Evolutionary conservation across 2,888 invertebrate genomes (phyloP).

Genomic region (Hipparchia semele): DNA sequence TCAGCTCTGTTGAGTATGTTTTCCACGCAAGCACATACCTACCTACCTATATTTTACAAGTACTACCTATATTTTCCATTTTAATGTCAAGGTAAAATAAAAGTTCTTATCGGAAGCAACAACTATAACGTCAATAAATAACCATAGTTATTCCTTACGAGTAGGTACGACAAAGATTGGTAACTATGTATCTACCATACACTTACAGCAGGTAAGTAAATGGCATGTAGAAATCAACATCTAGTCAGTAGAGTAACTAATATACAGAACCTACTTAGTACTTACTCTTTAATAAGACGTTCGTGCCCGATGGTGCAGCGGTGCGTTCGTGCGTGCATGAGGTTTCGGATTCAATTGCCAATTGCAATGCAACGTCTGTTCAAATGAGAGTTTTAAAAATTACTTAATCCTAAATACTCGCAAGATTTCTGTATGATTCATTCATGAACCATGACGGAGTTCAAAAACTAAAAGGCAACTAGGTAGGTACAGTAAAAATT

Average conservation of each 20-base stretch:
- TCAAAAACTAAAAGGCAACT: too few species aligned
- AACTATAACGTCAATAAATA: not conserved
- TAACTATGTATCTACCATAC: too few species aligned
- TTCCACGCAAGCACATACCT: not conserved
- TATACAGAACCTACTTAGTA: too few species aligned
- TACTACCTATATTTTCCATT: not conserved
- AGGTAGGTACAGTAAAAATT: too few species aligned
- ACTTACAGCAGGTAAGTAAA: too few species aligned
- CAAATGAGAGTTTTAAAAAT: not conserved
- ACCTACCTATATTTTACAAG: not conserved
- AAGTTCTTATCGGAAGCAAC: constrained; percentile 12
- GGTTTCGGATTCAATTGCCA: not conserved
- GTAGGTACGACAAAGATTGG: not conserved
- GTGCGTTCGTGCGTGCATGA: not conserved
- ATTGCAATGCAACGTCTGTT: not conserved
- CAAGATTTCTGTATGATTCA: too few species aligned
- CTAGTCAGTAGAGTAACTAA: too few species aligned
- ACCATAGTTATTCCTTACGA: constrained; percentile 3
- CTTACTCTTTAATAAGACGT: not conserved
- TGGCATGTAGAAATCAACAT: too few species aligned
- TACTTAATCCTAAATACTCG: not conserved
- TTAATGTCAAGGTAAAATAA: not conserved
- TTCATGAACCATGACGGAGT: too few species aligned
- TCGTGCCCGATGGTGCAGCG: not conserved
- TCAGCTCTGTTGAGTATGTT: not conserved